Conservation (phyloP, 2,888 invertebrate genomes). For the Trichopoda pennipes region DNA sequence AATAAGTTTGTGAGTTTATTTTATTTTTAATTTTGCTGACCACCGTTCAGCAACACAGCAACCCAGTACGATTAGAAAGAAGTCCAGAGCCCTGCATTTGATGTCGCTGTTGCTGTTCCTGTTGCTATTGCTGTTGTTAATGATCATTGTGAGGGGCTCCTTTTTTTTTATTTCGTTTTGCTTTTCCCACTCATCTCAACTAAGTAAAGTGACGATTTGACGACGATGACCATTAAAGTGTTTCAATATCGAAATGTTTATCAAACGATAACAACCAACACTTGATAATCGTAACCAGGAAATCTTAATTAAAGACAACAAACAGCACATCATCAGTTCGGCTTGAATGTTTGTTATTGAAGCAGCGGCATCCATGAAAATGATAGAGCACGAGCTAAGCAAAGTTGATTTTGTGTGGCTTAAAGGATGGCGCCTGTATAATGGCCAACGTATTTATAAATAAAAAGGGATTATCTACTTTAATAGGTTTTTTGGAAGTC, state of each 20-base stretch:
- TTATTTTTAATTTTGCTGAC: constrained; percentile 58
- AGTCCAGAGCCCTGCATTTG: constrained; percentile 53
- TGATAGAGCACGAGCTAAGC: constrained; percentile 63
- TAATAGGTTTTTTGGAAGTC: constrained; percentile 44
- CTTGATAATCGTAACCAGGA: constrained; percentile 65
- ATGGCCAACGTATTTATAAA: constrained; percentile 36
- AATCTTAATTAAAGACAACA: constrained; percentile 64
- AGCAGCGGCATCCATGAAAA: constrained; percentile 54
- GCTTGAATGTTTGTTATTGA: constrained; percentile 7
- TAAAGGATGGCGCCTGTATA: constrained; percentile 55
- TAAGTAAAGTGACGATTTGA: constrained; percentile 67
- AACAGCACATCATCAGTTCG: background rate
- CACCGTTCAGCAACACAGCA: constrained; percentile 44
- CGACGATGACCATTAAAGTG: constrained; percentile 61
- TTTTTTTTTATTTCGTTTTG: constrained; percentile 7
- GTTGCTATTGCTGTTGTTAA: constrained; percentile 25
- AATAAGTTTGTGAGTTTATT: constrained; percentile 17
- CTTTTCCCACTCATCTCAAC: background rate
- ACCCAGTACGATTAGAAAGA: background rate
- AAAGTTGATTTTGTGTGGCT: constrained; percentile 43
- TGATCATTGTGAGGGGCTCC: constrained; percentile 2
- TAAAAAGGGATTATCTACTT: constrained; percentile 28
- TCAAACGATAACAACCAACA: constrained; percentile 65
- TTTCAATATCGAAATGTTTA: constrained; percentile 56
- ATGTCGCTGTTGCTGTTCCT: constrained; percentile 46